A percentile compares a stretch with the other conserved stretches of the same genome.
phyloP scores from a whole-genome alignment of 2,797 vertebrate genomes.

The Phrynocephalus forsythii region DNA sequence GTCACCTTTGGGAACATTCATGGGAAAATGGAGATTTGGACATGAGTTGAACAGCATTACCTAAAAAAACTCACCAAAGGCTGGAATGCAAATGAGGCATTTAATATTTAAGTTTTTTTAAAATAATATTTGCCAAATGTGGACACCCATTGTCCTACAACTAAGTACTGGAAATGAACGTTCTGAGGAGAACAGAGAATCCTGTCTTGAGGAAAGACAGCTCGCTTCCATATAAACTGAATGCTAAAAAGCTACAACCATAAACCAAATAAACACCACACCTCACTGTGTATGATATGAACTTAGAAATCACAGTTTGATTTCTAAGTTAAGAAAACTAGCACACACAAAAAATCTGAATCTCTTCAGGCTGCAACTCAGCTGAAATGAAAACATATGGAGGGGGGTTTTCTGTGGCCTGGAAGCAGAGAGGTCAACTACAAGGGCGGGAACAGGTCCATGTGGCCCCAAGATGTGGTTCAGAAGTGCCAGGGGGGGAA shows the following conservation, averaged over 20 bases:
- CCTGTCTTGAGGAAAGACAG: neutral
- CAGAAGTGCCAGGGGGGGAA: conserved; percentile 22
- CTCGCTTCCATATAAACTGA: neutral
- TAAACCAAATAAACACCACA: neutral
- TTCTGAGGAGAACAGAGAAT: neutral
- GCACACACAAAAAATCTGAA: neutral
- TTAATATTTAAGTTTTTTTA: neutral
- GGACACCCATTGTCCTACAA: neutral
- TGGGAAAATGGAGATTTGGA: no score
- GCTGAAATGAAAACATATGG: conserved; percentile 3
- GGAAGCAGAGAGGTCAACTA: conserved; percentile 22
- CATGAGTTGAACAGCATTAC: no score
- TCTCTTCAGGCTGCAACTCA: neutral
- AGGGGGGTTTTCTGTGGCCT: conserved; percentile 9
- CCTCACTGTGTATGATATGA: neutral
- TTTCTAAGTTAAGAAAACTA: neutral
- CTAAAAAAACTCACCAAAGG: no score
- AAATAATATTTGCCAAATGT: neutral
- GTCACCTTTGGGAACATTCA: no score
- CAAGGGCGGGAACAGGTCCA: conserved; percentile 6
- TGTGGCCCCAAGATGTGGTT: conserved; percentile 38
- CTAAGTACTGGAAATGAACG: neutral
- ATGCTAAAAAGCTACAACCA: neutral
- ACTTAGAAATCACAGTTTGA: neutral
- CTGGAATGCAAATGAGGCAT: neutral